A percentile compares a stretch with the other conserved stretches of the same genome.
Conservation (phyloP, 2,797 vertebrate genomes). For the Notolabrus celidotus region DNA sequence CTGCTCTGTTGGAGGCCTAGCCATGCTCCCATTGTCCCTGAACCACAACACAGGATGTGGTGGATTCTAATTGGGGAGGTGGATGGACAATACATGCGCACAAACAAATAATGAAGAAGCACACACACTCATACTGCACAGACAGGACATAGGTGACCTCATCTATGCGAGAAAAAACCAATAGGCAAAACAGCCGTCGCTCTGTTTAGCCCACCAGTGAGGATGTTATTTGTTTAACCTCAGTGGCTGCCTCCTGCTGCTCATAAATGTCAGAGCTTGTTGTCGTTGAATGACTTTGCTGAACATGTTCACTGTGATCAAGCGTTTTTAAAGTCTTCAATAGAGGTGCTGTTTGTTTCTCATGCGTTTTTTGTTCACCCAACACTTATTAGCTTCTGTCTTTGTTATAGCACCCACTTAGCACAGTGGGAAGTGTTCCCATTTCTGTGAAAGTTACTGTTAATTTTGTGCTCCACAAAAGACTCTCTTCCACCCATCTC, state of each 20-base stretch:
- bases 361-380: constrained; percentile 24
- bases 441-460: constrained; percentile 28
- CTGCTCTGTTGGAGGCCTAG: constrained; percentile 59
- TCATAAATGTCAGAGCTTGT: constrained; percentile 58
- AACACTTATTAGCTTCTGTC: constrained; percentile 17
- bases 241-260: constrained; percentile 56
- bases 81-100: constrained; percentile 32
- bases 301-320: constrained; percentile 37
- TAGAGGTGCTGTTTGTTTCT: constrained; percentile 40
- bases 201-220: constrained; percentile 48
- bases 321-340: constrained; percentile 45
- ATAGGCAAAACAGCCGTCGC: constrained; percentile 72
- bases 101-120: constrained; percentile 58
- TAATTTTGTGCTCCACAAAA: constrained; percentile 6
- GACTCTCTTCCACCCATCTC: constrained; percentile 5
- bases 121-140: constrained; percentile 33
- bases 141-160: constrained; percentile 68
- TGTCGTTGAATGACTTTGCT: constrained; percentile 45
- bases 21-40: constrained; percentile 65
- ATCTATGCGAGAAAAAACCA: constrained; percentile 69
- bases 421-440: constrained; percentile 30
- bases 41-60: constrained; percentile 82
- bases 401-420: constrained; percentile 42
- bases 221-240: constrained; percentile 80
- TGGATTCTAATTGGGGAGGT: constrained; percentile 68